Evolutionary conservation across 1,140 invertebrate genomes (phyloP), one percentile per base, ranked within the genome.

Genomic region (Drosophila pseudoananassae): DNA sequence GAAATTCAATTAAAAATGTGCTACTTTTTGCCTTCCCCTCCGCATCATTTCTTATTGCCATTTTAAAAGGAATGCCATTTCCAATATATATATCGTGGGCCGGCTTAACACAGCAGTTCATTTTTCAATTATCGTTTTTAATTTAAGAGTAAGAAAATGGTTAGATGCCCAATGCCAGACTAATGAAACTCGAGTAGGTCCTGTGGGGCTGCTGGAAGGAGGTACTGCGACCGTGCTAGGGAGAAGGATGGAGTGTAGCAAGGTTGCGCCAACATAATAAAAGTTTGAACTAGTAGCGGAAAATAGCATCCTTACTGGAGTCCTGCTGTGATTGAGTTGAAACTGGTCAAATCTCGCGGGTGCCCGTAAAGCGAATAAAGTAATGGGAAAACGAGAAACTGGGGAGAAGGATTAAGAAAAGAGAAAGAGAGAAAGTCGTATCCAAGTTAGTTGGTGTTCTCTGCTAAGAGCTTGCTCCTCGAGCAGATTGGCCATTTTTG

Each of bases 81-180:
- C 78, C 81, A 87, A 85, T 36, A 36, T 36, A 36, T 87, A 85
- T 77, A 82, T 77, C 74, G 27, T 20, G 36, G 33, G 17, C 20
- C 23, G 25, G 56, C 61, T 65, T 33, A 60, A 76, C 74, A 76
- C 74, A 61, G 43, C 57, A 76, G 69, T 75, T 76, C 89, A 91
- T 65, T 92, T 90, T 89, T 81, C 83, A 88, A 88, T 88, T 88
- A 88, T 88, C 83, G 83, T 88, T 88, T 88, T 88, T 88, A 88
- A 88, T 88, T 88, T 73, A 83, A 59, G 64, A 79, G 76, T 77
- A 79, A 77, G 76, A 88, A 88, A 88, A 88, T 88, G 70, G 84
- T 65, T 77, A 76, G 75, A 71, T 49, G 58, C 47, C 57, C 59
- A 70, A 40, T 49, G 57, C 79, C 79, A 78, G 78, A 83, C 83